Conservation (phyloP, 2,888 invertebrate species). For the Pandemis corylana region DNA sequence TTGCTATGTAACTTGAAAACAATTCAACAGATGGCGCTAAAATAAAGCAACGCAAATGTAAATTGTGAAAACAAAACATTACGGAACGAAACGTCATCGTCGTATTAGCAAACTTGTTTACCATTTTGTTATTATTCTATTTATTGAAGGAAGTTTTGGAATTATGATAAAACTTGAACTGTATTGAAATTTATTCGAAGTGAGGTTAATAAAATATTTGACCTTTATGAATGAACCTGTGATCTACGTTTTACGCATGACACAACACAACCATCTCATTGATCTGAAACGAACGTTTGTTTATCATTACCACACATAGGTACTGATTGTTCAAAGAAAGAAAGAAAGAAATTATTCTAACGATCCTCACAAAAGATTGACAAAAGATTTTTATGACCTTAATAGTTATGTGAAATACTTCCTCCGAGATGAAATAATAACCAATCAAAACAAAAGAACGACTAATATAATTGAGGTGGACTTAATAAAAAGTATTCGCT, state of each 20-base stretch:
- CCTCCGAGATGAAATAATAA: not conserved
- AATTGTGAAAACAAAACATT: not conserved
- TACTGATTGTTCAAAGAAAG: not conserved
- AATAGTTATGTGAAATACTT: not conserved
- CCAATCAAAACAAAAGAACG: not conserved
- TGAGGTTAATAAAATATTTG: slow-evolving; percentile 14
- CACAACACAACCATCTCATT: slow-evolving; percentile 9
- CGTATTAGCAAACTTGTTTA: not conserved
- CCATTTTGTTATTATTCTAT: not conserved
- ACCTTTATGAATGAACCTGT: slow-evolving; percentile 26
- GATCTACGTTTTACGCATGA: slow-evolving; percentile 9
- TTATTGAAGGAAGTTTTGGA: not conserved
- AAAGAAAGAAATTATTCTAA: too few relatives aligned
- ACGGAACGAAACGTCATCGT: not conserved
- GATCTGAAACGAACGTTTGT: slow-evolving; percentile 12
- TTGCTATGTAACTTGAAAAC: not conserved
- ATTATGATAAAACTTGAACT: not conserved
- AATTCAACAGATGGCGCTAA: not conserved
- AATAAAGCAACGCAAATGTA: not conserved
- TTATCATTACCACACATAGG: not conserved
- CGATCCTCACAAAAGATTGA: too few relatives aligned
- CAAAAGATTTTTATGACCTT: not conserved
- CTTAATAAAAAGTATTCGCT: not conserved
- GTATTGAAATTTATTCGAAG: not conserved
- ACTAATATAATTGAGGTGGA: too few relatives aligned